phyloP scores from a whole-genome alignment of 2,113 vertebrate species.

The Channa maculata region DNA sequence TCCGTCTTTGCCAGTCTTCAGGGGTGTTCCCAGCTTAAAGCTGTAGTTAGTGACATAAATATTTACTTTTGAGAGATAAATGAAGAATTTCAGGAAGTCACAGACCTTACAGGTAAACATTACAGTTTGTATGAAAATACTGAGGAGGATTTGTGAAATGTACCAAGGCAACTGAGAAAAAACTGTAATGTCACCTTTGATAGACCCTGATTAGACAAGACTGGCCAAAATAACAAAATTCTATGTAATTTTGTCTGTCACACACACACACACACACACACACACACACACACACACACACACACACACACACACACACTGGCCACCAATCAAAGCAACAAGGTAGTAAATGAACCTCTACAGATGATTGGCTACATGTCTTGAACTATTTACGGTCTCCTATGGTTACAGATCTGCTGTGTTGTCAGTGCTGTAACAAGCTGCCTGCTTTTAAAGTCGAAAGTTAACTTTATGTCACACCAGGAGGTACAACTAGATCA shows the following conservation, averaged over 20 bases:
- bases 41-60: too few relatives aligned
- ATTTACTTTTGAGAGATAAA: too few relatives aligned
- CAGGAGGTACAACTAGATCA: slow-evolving; percentile 22
- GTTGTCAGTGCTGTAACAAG: slow-evolving; percentile 24
- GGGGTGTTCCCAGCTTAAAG: too few relatives aligned
- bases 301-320: not conserved
- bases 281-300: too few relatives aligned
- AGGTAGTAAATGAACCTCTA: not conserved
- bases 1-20: too few relatives aligned
- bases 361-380: slow-evolving; percentile 2
- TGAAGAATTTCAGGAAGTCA: too few relatives aligned
- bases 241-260: not conserved
- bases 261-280: not conserved
- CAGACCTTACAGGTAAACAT: too few relatives aligned
- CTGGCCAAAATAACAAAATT: not conserved
- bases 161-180: too few relatives aligned
- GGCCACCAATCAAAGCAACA: not conserved
- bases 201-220: too few relatives aligned
- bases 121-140: too few relatives aligned
- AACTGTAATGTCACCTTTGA: slow-evolving; percentile 4
- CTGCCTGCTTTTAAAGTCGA: slow-evolving; percentile 16
- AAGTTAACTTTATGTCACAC: slow-evolving; percentile 38
- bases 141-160: not conserved
- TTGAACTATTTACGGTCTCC: slow-evolving; percentile 15
- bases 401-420: slow-evolving; percentile 11